Base-by-base conservation (phyloP, 2,797 vertebrate species). In the Florisuga fusca region DNA sequence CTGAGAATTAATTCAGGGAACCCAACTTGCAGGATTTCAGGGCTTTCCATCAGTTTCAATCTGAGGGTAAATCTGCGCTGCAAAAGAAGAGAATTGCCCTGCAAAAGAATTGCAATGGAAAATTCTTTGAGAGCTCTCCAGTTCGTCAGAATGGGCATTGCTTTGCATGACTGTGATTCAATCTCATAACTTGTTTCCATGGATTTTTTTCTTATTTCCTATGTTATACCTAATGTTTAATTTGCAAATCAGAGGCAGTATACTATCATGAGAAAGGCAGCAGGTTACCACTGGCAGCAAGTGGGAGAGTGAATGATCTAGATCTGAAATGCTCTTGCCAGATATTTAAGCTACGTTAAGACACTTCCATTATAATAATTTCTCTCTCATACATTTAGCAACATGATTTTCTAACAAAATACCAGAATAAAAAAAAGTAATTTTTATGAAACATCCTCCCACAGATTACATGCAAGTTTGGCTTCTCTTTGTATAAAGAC, bases 181-280 rank as follows among this genome's bases (percentile, higher is more conserved):
- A 86, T 68, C 41, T 71, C 63, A 82, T 29, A 64, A 64, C 34
- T 63, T 8, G 48, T 54, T 84, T 61, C 61, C 72, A 53, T 71
- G 54, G 51, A 18, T 64, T 58, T 50, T 71, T 36, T 77, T 58
- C 46, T 22, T 20, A 21, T 15, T 41, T 41, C 38, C 38, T 41
- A 41, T 14, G 6, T 41, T 41, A 41, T 41, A 14, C 38, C 59
- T 81, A 79, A 91, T 87, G 17, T 57, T 93, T 91, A 61, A 62
- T 93, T 79, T 91, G 89, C 95, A 93, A 96, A 79, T 94, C 80
- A 91, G 88, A 82, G 83, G 68, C 82, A 71, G 82, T 67, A 34
- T 45, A 94, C 97, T 96, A 95, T 69, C 96, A 96, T 95, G 62
- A 97, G 96, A 97, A 98, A 96, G 90, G 48, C 74, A 77, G 86